Percentiles rank a stretch among this genome's conserved stretches.
Evolutionary conservation across 2,888 invertebrate species (phyloP).

Genomic region (Frankliniella intonsa): DNA sequence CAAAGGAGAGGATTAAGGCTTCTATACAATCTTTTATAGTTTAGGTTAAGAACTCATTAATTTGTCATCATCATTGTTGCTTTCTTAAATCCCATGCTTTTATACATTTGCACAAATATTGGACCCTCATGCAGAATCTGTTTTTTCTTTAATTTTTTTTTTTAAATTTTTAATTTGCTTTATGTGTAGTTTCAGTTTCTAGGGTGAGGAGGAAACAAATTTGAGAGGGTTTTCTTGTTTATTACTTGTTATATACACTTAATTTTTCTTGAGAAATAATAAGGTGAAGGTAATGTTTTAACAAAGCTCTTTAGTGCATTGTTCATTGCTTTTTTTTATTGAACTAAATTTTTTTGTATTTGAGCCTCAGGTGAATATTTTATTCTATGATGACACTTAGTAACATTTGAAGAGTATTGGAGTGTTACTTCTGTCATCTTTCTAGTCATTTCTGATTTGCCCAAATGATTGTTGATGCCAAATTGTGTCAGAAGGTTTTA

Average conservation of each 20-base stretch:
- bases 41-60: background rate
- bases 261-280: background rate
- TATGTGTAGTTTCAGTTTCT: background rate
- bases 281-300: constrained; percentile 14
- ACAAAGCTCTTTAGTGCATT: background rate
- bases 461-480: constrained; percentile 25
- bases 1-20: constrained; percentile 22
- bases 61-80: background rate
- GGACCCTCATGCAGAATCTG: background rate
- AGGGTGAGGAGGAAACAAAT: too few species aligned
- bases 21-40: constrained; percentile 25
- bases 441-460: constrained; percentile 23
- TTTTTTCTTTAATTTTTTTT: background rate
- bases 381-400: background rate
- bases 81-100: background rate
- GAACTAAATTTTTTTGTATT: background rate
- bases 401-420: background rate
- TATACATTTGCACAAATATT: background rate
- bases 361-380: background rate
- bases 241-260: background rate
- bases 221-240: background rate
- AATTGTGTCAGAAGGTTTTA: background rate
- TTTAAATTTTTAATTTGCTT: background rate
- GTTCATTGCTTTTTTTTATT: background rate
- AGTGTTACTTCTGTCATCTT: background rate